Evolutionary conservation across 2,797 vertebrate species (phyloP), one percentile per base, ranked within the genome.

Genomic region (Orientallactaga sibirica): DNA sequence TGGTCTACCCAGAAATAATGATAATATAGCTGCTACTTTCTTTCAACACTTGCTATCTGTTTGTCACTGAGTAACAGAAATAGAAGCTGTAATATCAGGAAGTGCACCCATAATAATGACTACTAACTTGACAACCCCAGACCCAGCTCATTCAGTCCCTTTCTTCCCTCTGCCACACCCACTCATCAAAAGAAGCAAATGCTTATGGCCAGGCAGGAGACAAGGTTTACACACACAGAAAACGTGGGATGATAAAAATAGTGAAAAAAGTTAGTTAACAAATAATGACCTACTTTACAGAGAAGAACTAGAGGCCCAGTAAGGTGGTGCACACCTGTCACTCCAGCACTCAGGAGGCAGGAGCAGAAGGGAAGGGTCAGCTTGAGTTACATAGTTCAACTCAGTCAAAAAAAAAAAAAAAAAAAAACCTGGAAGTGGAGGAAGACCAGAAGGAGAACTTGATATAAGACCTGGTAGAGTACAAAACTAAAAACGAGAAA

Each of bases 1-100:
- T 96, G 92, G 85, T 77, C 95, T 97, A 88, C 95, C 91, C 92
- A 97, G 95, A 94, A 97, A 95, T 95, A 96, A 97, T 95, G 68
- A 88, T 18, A 6, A 62, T n/a, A 77, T 37, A 37, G 67, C 92
- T 80, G 55, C 33, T 22, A 71, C 9, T 62, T 84, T 78, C 37
- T 52, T 76, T 58, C 29, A 58, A 90, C 71, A 96, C 94, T 96
- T 97, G 96, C 92, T 96, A 77, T 64, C 78, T 87, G 91, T 75
- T 84, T 86, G 77, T 90, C 33, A 25, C 16, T 0, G 8, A n/a
- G 18, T 4, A 62, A 24, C 18, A 52, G 64, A 61, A 84, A 87
- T 7, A 71, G 84, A 91, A 86, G 33, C 66, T 41, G 18, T 7
- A 27, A n/a, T 48, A 8, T n/a, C n/a, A 7, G 48, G 6, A 78